Conservation (phyloP, 2,113 vertebrate genomes). For the Myrmophylax atrothorax region DNA sequence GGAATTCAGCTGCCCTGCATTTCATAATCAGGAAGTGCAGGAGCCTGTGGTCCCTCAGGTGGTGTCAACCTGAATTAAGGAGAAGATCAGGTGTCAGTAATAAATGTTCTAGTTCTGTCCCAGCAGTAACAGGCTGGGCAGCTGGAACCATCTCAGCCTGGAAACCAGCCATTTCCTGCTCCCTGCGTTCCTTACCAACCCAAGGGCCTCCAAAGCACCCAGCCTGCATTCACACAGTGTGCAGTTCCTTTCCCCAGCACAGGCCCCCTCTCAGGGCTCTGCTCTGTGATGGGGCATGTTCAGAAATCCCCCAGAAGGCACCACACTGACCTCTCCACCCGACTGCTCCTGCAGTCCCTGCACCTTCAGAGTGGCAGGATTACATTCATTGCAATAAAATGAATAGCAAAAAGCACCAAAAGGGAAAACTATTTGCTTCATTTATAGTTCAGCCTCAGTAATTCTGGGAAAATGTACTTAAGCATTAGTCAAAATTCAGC, state of each 20-base stretch:
- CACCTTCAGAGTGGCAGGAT: neutral
- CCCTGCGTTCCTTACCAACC: neutral
- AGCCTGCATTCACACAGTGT: neutral
- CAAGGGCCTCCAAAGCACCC: neutral
- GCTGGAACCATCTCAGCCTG: neutral
- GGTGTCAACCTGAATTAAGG: neutral
- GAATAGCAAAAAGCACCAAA: too few relatives aligned
- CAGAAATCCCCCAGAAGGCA: neutral
- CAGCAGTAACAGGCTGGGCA: neutral
- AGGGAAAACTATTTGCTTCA: too few relatives aligned
- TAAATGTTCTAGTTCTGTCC: neutral
- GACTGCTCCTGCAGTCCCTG: neutral
- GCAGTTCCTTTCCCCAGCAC: too few relatives aligned
- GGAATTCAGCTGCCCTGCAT: neutral
- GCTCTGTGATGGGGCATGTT: neutral
- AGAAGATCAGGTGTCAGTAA: neutral
- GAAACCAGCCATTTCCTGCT: neutral
- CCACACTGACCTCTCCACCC: neutral
- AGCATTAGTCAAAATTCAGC: too few relatives aligned
- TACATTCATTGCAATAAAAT: too few relatives aligned
- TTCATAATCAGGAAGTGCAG: neutral
- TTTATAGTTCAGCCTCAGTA: too few relatives aligned
- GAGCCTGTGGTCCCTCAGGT: neutral
- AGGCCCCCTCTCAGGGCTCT: neutral
- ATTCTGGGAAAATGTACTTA: too few relatives aligned